phyloP scores from a whole-genome alignment of 2,113 vertebrate genomes.

The Dipodomys stephensi region DNA sequence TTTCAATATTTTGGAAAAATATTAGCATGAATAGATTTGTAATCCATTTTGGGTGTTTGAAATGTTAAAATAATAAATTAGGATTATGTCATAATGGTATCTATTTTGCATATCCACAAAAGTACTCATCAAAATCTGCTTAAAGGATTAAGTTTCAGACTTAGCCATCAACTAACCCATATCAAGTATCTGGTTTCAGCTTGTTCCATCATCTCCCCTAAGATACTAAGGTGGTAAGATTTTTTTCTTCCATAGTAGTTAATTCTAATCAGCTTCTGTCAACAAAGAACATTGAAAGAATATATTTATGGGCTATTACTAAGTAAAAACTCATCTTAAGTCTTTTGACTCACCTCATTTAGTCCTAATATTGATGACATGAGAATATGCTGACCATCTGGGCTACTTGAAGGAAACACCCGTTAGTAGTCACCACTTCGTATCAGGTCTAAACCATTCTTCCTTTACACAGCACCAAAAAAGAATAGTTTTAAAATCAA shows the following conservation, averaged over 20 bases:
- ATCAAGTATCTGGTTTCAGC: slow-evolving; percentile 34
- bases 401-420: slow-evolving; percentile 50
- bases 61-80: slow-evolving; percentile 37
- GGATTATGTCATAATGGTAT: slow-evolving; percentile 2
- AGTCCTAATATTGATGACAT: slow-evolving; percentile 45
- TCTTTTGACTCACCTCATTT: slow-evolving; percentile 50
- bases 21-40: background rate
- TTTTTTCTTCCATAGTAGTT: slow-evolving; percentile 24
- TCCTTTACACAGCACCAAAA: slow-evolving; percentile 43
- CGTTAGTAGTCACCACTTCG: slow-evolving; percentile 56
- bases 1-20: slow-evolving; percentile 31
- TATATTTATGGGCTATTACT: slow-evolving; percentile 21
- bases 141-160: background rate
- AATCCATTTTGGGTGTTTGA: background rate
- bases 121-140: slow-evolving; percentile 21
- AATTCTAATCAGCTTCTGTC: slow-evolving; percentile 32
- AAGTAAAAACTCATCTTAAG: slow-evolving; percentile 40
- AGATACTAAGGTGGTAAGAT: background rate
- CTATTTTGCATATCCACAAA: slow-evolving; percentile 43
- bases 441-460: slow-evolving; percentile 59
- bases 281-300: background rate
- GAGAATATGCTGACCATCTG: slow-evolving; percentile 58
- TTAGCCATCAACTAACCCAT: background rate
- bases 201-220: background rate
- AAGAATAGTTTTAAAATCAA: slow-evolving; percentile 51